Evolutionary conservation across 2,113 vertebrate species (phyloP).

Genomic region (Takifugu flavidus): DNA sequence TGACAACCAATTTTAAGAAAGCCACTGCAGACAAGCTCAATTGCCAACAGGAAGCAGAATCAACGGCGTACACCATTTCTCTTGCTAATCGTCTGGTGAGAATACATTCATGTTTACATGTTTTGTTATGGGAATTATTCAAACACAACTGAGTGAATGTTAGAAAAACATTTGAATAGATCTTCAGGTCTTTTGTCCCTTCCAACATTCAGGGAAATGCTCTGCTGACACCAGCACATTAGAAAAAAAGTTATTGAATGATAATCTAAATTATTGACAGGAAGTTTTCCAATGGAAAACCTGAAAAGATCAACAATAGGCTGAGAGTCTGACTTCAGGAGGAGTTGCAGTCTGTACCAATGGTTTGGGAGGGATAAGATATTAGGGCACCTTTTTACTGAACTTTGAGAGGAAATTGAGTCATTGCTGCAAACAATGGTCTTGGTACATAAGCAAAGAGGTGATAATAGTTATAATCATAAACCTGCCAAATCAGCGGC

Average conservation of each 20-base stretch:
- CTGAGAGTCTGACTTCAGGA: constrained; percentile 9
- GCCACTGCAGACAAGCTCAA: constrained; percentile 89
- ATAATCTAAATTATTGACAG: constrained; percentile 56
- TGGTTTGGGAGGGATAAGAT: constrained; percentile 34
- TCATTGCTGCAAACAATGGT: constrained; percentile 28
- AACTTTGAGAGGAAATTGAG: constrained; percentile 37
- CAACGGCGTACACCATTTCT: constrained; percentile 82
- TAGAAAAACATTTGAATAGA: no score
- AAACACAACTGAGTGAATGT: no score
- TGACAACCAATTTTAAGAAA: constrained; percentile 89
- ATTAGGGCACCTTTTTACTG: constrained; percentile 42
- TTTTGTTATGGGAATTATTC: no score
- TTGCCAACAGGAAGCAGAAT: constrained; percentile 91
- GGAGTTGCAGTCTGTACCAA: constrained; percentile 14
- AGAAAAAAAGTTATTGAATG: constrained; percentile 48
- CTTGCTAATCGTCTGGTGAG: constrained; percentile 95
- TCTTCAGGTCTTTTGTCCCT: background rate
- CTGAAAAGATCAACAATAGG: constrained; percentile 38
- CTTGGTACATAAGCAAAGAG: constrained; percentile 30
- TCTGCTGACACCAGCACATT: constrained; percentile 50
- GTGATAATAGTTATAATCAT: constrained; percentile 47
- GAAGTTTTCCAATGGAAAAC: constrained; percentile 28
- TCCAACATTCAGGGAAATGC: constrained; percentile 23
- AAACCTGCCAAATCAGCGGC: constrained; percentile 25
- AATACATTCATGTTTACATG: constrained; percentile 1